Percentiles rank a stretch among this genome's conserved stretches.
phyloP scores from a whole-genome alignment of 2,888 invertebrate species.

The Aphodius sticticus region DNA sequence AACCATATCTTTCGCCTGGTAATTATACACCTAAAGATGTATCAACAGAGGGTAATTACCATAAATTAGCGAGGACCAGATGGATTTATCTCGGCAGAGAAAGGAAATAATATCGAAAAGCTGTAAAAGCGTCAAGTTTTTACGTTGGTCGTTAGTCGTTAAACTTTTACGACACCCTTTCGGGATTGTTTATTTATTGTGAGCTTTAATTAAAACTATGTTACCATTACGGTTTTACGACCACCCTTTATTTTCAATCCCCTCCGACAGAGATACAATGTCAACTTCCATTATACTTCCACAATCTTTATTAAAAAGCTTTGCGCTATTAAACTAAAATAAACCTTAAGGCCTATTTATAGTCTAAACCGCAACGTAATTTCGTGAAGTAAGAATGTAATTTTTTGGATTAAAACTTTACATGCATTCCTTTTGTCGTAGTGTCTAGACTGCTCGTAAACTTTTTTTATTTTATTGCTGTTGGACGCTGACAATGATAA shows the following conservation, averaged over 20 bases:
- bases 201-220: constrained; percentile 25
- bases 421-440: too few species aligned
- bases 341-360: not conserved
- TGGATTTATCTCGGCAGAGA: not conserved
- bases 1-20: constrained; percentile 45
- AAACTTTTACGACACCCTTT: constrained; percentile 36
- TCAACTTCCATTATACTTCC: not conserved
- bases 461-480: too few species aligned
- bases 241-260: constrained; percentile 38
- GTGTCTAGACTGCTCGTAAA: too few species aligned
- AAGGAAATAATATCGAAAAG: constrained; percentile 32
- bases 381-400: too few species aligned
- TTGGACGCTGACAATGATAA: too few species aligned
- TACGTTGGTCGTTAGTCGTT: constrained; percentile 32
- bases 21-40: constrained; percentile 51
- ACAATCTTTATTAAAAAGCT: not conserved
- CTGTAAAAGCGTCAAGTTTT: constrained; percentile 33
- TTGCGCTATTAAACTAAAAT: not conserved
- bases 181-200: constrained; percentile 25
- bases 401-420: too few species aligned
- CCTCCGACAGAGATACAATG: constrained; percentile 4
- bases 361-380: too few species aligned
- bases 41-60: constrained; percentile 50
- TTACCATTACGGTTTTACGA: constrained; percentile 47
- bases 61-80: constrained; percentile 48